Evolutionary conservation across 2,888 invertebrate genomes (phyloP), one percentile per base, ranked within the genome.

Genomic region (Acheta domesticus): DNA sequence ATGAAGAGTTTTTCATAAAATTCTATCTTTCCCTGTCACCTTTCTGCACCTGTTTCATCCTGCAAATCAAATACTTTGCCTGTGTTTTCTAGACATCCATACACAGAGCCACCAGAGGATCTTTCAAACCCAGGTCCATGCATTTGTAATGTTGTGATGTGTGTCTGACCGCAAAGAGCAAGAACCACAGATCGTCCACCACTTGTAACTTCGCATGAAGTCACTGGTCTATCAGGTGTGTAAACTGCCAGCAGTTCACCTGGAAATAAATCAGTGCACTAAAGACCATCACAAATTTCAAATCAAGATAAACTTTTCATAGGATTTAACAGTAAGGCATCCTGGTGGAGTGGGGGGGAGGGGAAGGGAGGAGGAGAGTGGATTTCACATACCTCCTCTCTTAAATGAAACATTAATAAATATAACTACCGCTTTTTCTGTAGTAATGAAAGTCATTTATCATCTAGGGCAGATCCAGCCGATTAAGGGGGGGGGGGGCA

Each of bases 191-290:
- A 90, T 50, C 90, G 90, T 0, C 95, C 95, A 79, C 93, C 93
- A 19, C 92, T 89, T 14, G 93, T 90, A 75, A 96, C 90, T 85
- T 95, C 94, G 86, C 94, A 93, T 0, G 94, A 92, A 73, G 92
- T 91, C 83, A 95, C 92, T 81, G 92, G 90, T 77, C 91, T 89
- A 76, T 92, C 92, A 1, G 95, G 94, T 5, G 94, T 94, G 87
- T 92, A 95, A 0, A 94, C 93, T 48, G 95, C 92, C 85, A 95
- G 88, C 79, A 94, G 89, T 75, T 80, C 77, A 79, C 78, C 81
- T 77, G 76, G n/a, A 73, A 74, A 62, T 62, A 12, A 62, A 19
- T 16, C 11, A 62, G 14, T 5, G 36, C 36, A 36, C 36, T 36
- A n/a, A 62, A 62, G 11, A n/a, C 62, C 2, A 5, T 16, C 16